Conservation (phyloP, 2,113 vertebrate species). For the Hippocampus comes region DNA sequence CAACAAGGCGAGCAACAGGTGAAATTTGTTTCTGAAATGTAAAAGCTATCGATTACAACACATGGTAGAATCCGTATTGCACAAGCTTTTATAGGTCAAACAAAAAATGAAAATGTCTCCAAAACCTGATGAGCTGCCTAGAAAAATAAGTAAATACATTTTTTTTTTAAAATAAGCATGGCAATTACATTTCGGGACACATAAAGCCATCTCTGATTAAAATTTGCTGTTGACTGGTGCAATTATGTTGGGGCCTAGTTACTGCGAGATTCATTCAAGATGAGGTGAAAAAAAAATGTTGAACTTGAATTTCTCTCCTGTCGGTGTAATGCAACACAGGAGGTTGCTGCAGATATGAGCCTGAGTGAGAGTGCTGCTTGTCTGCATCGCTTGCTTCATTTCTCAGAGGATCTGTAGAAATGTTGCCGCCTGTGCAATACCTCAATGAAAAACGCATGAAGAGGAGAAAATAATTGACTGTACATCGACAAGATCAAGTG, state of each 20-base stretch:
- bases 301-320: conserved; percentile 19
- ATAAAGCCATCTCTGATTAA: not conserved
- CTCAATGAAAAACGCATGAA: conserved; percentile 4
- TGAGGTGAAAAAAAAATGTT: conserved; percentile 65
- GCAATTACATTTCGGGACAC: no score
- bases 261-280: conserved; percentile 32
- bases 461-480: conserved; percentile 6
- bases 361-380: conserved; percentile 34
- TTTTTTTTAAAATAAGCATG: no score
- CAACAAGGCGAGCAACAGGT: no score
- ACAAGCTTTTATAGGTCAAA: no score
- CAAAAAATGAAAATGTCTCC: no score
- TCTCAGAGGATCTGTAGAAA: conserved; percentile 39
- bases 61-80: no score
- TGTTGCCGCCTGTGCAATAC: conserved; percentile 34
- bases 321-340: conserved; percentile 28
- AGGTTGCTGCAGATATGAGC: conserved; percentile 38
- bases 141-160: no score
- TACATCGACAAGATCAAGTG: not conserved
- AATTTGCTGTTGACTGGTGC: not conserved
- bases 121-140: no score
- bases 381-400: conserved; percentile 43
- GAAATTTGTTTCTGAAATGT: no score
- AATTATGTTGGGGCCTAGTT: conserved; percentile 13
- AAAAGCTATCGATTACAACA: no score